Evolutionary conservation across 2,797 vertebrate genomes (phyloP).

Genomic region (Enteromius viviparus): DNA sequence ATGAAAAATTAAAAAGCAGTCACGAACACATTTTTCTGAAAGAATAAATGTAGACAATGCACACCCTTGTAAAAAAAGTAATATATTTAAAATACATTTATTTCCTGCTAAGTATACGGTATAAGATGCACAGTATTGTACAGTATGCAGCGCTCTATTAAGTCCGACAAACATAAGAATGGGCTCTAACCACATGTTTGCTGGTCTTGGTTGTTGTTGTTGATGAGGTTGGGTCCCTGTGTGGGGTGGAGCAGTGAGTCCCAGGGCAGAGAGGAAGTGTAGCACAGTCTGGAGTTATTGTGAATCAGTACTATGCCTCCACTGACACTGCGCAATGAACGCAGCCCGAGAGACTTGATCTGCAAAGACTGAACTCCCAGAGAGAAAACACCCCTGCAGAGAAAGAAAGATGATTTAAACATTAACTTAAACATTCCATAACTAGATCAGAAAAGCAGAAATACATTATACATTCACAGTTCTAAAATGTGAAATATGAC

Average conservation of each 20-base stretch:
- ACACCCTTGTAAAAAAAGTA: neutral
- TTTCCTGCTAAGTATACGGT: neutral
- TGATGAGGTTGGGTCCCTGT: constrained; percentile 79
- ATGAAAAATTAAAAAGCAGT: neutral
- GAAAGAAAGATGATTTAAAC: neutral
- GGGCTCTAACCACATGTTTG: constrained; percentile 80
- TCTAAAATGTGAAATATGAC: neutral
- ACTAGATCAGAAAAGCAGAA: neutral
- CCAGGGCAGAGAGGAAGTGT: constrained; percentile 87
- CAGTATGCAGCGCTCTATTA: no score
- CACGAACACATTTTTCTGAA: neutral
- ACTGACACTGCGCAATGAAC: constrained; percentile 87
- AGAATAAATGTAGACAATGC: neutral
- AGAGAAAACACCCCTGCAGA: constrained; percentile 88
- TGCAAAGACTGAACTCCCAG: constrained; percentile 85
- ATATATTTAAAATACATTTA: neutral
- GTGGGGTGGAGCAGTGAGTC: constrained; percentile 80
- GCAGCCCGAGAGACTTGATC: constrained; percentile 86
- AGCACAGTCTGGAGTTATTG: constrained; percentile 88
- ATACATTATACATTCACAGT: neutral
- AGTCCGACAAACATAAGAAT: neutral
- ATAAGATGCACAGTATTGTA: neutral
- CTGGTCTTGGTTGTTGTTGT: constrained; percentile 80
- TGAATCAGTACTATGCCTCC: constrained; percentile 90
- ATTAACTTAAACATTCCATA: no score